Base-by-base conservation (phyloP, 2,113 vertebrate species). In the Solea solea region DNA sequence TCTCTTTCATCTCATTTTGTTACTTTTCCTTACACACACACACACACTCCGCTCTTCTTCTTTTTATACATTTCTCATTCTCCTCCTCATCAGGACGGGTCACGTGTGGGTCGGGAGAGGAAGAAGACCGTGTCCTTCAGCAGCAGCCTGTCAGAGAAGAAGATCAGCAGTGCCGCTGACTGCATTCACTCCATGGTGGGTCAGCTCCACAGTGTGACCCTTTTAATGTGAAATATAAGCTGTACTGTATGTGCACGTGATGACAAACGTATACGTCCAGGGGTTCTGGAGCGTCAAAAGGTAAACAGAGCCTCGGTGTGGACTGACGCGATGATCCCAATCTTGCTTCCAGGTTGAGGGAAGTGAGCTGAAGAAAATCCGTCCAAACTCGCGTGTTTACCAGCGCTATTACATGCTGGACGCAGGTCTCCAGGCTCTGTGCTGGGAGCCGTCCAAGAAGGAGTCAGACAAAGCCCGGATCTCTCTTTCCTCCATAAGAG, bases 401-500 rank as follows among this genome's bases (percentile, higher is more conserved):
- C 95, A 96, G 50, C 89, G 97, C 2, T 97, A 97, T 46, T 98
- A 96, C 68, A 90, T 98, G 48, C 81, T 98, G 76, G 97, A 98
- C 44, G 92, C 97, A 0, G 96, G 96, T 67, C 95, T 98, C 90
- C 96, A 97, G 72, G 96, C 95, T 60, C 87, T 98, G 1, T 93
- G 94, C 64, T 98, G 97, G 97, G 97, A 98, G 41, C 97, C 97
- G 7, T 98, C 96, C 3, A 98, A 98, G 87, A 98, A 98, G 81
- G 97, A 98, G 85, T 95, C 95, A 0, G 96, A 97, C 86, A 98
- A 98, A 88, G 97, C 97, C 54, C 95, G 96, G 84, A 96, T 98
- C 75, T 92, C 95, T 39, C 93, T 98, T 40, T 91, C 92, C 64
- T 95, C 95, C 10, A 94, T 98, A 82, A 95, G 96, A 71, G 97